Percentiles rank a stretch among this genome's conserved stretches.
These are phyloP conservation scores for Loriculus beryllinus DNA, from an alignment of 2,797 vertebrate genomes.

Conservation along the genomic window DNA sequence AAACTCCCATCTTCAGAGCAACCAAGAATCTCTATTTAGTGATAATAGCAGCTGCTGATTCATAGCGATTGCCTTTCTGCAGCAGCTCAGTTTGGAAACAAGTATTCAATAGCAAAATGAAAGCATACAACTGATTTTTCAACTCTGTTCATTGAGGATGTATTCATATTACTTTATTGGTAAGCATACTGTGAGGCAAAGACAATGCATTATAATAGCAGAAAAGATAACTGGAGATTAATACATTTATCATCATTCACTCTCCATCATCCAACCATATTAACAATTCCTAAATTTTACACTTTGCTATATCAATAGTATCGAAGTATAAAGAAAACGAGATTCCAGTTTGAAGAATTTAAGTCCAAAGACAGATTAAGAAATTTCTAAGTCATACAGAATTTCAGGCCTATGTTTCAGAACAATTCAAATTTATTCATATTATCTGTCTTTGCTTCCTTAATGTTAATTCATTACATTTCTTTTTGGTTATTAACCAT, in stretches of 20 bases:
- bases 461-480: background rate
- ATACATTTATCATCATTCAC: background rate
- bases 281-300: background rate
- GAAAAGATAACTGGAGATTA: background rate
- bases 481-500: background rate
- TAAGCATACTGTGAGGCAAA: background rate
- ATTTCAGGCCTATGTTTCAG: background rate
- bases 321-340: background rate
- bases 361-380: background rate
- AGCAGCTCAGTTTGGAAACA: constrained; percentile 34
- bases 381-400: background rate
- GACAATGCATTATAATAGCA: background rate
- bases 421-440: background rate
- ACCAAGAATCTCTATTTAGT: background rate
- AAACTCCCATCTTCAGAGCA: background rate
- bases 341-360: background rate
- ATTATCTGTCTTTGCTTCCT: background rate
- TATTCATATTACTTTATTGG: background rate
- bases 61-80: background rate
- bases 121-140: background rate
- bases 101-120: constrained; percentile 2
- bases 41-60: background rate
- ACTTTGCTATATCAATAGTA: background rate
- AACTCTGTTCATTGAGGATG: background rate
- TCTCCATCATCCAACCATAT: background rate